Percentiles rank a stretch among this genome's conserved stretches.
Conservation (phyloP, 2,797 vertebrate species). For the Gobio occitaniae region DNA sequence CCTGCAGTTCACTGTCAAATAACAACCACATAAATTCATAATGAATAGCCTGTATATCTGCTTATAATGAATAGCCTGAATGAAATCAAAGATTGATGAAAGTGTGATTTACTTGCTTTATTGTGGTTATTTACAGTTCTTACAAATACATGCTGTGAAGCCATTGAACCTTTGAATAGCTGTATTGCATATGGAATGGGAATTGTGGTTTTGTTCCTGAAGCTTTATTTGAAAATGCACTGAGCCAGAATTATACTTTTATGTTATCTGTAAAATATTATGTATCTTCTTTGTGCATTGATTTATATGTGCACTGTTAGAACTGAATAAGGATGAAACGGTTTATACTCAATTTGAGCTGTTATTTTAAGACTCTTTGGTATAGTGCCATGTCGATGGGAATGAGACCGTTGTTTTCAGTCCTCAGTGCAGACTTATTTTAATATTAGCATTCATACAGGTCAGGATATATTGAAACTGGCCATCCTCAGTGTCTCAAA, state of each 20-base stretch:
- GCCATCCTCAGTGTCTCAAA: slow-evolving; percentile 26
- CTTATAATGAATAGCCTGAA: slow-evolving; percentile 9
- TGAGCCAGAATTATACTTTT: slow-evolving; percentile 52
- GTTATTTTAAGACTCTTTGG: slow-evolving; percentile 43
- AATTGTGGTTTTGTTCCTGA: slow-evolving; percentile 35
- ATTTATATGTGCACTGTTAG: slow-evolving; percentile 17
- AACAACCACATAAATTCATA: slow-evolving; percentile 23
- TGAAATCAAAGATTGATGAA: neutral
- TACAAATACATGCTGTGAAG: neutral
- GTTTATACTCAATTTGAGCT: slow-evolving; percentile 9
- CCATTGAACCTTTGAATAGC: neutral
- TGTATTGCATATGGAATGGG: neutral
- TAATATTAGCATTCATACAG: slow-evolving; percentile 69
- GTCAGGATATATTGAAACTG: slow-evolving; percentile 50
- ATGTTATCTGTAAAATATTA: slow-evolving; percentile 42
- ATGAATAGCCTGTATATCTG: neutral
- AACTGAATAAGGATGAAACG: slow-evolving; percentile 48
- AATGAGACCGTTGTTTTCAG: slow-evolving; percentile 49
- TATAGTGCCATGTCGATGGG: slow-evolving; percentile 62
- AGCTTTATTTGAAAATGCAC: slow-evolving; percentile 37
- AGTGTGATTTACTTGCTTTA: slow-evolving; percentile 13
- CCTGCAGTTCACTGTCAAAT: slow-evolving; percentile 23
- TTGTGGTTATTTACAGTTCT: slow-evolving; percentile 8
- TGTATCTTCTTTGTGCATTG: slow-evolving; percentile 12
- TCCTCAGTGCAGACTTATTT: slow-evolving; percentile 53